These are phyloP conservation scores for Coptodon rendalli DNA, from an alignment of 2,113 vertebrate genomes.

Conservation along the genomic window DNA sequence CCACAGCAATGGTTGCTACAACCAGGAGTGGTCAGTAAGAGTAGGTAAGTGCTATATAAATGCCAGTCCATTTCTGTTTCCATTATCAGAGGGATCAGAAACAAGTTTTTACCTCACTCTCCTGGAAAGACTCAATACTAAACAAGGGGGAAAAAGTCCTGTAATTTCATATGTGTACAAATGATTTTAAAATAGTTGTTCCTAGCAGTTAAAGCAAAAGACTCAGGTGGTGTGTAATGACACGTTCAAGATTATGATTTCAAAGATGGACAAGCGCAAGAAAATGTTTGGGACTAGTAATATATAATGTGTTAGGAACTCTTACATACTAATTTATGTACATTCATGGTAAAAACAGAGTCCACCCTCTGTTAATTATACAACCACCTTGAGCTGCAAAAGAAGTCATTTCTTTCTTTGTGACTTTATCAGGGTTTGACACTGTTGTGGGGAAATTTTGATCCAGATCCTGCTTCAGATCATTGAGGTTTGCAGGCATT, in stretches of 20 bases:
- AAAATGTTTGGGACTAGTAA: background rate
- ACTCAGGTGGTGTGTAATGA: background rate
- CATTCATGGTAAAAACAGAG: background rate
- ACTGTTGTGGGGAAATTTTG: background rate
- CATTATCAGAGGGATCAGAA: background rate
- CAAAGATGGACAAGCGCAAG: background rate
- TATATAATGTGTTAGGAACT: background rate
- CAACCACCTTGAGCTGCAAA: background rate
- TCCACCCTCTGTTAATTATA: background rate
- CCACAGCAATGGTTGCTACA: background rate
- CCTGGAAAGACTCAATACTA: background rate
- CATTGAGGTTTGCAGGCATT: background rate
- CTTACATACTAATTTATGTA: background rate
- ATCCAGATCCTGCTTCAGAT: background rate
- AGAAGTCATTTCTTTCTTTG: background rate
- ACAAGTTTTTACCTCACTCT: background rate
- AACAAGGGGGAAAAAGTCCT: background rate
- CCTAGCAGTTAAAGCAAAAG: background rate
- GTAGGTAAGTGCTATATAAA: fast-evolving
- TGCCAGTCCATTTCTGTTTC: background rate
- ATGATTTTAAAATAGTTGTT: background rate
- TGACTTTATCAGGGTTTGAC: background rate
- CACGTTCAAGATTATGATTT: background rate
- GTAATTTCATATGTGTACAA: background rate
- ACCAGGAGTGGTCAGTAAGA: background rate